Evolutionary conservation across 1,140 invertebrate species (phyloP).

Genomic region (Micrasema minimum): DNA sequence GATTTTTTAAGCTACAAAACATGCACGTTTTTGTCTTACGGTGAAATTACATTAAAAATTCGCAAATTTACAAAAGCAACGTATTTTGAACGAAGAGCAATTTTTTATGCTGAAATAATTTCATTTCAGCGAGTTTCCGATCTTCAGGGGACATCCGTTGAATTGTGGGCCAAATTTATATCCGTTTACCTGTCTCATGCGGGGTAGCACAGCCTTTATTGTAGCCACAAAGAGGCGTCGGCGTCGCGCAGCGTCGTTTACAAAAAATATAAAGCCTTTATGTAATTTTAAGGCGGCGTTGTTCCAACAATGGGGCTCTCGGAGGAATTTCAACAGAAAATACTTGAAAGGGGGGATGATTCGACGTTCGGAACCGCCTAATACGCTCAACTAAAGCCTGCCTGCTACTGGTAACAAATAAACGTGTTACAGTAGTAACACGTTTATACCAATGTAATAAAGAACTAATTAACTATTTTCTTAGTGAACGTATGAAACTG

Average conservation of each 20-base stretch:
- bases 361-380: no score
- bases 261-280: conserved; percentile 30
- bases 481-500: no score
- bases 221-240: conserved; percentile 27
- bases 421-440: no score
- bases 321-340: conserved; percentile 26
- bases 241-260: conserved; percentile 19
- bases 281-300: conserved; percentile 23
- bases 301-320: conserved; percentile 16
- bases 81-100: no score
- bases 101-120: conserved; percentile 1
- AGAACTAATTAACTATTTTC: no score
- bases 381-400: no score
- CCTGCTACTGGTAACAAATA: no score
- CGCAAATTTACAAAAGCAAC: no score
- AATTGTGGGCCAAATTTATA: conserved; percentile 20
- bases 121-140: neutral
- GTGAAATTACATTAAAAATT: no score
- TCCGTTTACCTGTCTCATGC: conserved; percentile 17
- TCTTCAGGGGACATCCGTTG: conserved; percentile 3
- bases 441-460: no score
- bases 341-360: conserved; percentile 2
- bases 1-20: no score
- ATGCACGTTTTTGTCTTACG: no score
- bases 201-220: conserved; percentile 11